Evolutionary conservation across 2,113 vertebrate species (phyloP), one percentile per base, ranked within the genome.

Genomic region (Etheostoma cragini): DNA sequence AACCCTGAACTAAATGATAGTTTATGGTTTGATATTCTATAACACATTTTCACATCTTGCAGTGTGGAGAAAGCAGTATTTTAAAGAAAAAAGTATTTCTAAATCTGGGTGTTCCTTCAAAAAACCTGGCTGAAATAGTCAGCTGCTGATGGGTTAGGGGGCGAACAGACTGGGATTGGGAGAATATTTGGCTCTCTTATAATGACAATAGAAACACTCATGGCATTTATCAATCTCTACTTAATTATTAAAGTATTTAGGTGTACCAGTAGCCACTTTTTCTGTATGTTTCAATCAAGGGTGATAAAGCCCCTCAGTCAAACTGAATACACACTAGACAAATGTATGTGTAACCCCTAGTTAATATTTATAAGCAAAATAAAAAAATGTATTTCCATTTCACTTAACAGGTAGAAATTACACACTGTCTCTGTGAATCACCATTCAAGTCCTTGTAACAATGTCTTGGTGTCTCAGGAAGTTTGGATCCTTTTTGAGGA

Each of bases 381-480:
- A 58, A 66, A 1, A 58, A 38, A 12, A 22, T 15, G 1, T 0
- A 22, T 22, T 61, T 52, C 19, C 10, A 13, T 35, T 63, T 62
- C 3, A 74, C 33, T 30, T 58, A 17, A 50, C 6, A 62, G 38
- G 19, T 62, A 38, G 16, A 24, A 52, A 65, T 8, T 0, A 17
- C 5, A 11, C 5, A 11, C 30, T 24, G 22, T 66, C 21, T 2
- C 6, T 3, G 26, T 57, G 38, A 56, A 50, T 15, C 35, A 60
- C 33, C 10, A 21, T 30, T 63, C 17, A 78, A 35, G 78, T 53
- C 67, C 15, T 5, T 54, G 13, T 6, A n/a, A 30, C 8, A 53
- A 11, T 42, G 46, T 46, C 61, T 65, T 64, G 11, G 80, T 56
- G 16, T 68, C 56, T 46, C 54, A 47, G 1, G 26, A 57, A 73